phyloP scores from a whole-genome alignment of 2,797 vertebrate genomes.

The Coranthus polyacanthus region DNA sequence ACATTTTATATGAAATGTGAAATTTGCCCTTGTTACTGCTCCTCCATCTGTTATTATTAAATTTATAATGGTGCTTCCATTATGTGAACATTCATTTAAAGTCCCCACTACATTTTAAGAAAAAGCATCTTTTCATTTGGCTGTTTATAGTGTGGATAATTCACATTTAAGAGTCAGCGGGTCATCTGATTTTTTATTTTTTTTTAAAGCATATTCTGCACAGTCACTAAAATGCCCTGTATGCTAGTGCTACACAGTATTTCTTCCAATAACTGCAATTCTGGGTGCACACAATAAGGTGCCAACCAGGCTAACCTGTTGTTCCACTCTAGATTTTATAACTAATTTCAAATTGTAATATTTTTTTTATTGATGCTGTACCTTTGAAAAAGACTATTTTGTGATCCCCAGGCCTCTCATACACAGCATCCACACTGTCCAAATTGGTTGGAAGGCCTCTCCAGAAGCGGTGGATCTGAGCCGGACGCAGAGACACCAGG shows the following conservation, averaged over 20 bases:
- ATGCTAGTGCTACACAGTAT: too few species aligned
- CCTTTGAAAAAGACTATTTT: slow-evolving; percentile 98
- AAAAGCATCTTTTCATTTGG: slow-evolving; percentile 18
- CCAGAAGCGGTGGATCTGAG: slow-evolving; percentile 97
- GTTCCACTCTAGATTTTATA: too few species aligned
- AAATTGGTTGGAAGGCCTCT: slow-evolving; percentile 91
- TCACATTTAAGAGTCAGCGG: slow-evolving; percentile 18
- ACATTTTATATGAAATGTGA: slow-evolving; percentile 14
- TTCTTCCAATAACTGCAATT: too few species aligned
- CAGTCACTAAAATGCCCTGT: slow-evolving; percentile 1
- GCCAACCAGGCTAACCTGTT: too few species aligned
- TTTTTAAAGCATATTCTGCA: background rate
- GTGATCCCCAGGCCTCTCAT: slow-evolving; percentile 93
- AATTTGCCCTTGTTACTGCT: slow-evolving; percentile 21
- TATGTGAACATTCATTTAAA: slow-evolving; percentile 13
- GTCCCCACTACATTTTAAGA: background rate
- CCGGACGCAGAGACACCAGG: slow-evolving; percentile 93
- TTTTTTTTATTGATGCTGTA: slow-evolving; percentile 50
- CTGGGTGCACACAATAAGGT: too few species aligned
- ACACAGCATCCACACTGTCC: slow-evolving; percentile 93
- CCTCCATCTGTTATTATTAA: background rate
- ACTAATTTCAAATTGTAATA: too few species aligned
- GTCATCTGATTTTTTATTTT: background rate
- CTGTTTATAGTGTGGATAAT: slow-evolving; percentile 7
- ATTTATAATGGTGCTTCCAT: background rate